These are phyloP conservation scores for Chondrilla cf. caribensis DNA, from an alignment of 37 sponge, comb jelly and placozoan genomes.

Conservation along the genomic window DNA sequence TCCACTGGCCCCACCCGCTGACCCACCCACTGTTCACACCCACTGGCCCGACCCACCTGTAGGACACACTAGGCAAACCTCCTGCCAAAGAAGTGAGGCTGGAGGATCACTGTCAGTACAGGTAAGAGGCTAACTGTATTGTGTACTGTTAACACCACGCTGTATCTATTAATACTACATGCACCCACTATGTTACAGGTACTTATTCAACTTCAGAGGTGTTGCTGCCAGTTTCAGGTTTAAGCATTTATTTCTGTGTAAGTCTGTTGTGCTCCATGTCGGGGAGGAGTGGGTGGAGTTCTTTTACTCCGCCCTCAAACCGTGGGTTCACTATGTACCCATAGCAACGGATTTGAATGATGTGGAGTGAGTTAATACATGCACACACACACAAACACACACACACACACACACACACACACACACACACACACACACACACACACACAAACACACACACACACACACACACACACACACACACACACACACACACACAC, in stretches of 20 bases:
- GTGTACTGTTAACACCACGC: background rate
- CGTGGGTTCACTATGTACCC: conserved; percentile 90
- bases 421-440: no score
- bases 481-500: no score
- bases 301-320: conserved; percentile 74
- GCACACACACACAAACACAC: background rate
- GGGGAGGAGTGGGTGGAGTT: conserved; percentile 91
- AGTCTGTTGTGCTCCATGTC: conserved; percentile 83
- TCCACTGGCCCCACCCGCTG: background rate
- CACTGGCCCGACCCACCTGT: background rate
- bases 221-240: conserved; percentile 92
- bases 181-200: conserved; percentile 34
- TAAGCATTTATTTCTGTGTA: conserved; percentile 83
- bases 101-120: conserved; percentile 90
- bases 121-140: conserved; percentile 33
- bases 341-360: conserved; percentile 44
- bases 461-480: no score
- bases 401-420: no score
- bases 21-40: background rate
- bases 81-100: conserved; percentile 63
- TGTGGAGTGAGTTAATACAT: conserved; percentile 59
- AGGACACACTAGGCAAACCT: conserved; percentile 80
- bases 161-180: background rate
- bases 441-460: no score
- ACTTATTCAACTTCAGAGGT: conserved; percentile 88